Evolutionary conservation across 2,113 vertebrate genomes (phyloP), one percentile per base, ranked within the genome.

Genomic region (Alexandromys fortis): DNA sequence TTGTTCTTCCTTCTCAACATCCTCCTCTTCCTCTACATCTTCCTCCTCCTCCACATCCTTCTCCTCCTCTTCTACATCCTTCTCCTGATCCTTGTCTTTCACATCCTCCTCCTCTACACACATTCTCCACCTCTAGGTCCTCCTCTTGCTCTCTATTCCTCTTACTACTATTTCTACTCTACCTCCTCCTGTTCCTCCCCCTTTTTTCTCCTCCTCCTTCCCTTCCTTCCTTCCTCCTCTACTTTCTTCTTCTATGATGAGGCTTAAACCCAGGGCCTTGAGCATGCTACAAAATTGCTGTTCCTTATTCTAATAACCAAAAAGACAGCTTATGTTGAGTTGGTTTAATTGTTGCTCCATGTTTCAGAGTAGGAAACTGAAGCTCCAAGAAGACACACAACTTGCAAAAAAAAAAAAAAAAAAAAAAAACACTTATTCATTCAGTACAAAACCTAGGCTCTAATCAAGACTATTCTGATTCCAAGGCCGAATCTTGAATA

Each of bases 401-500:
- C 8, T 47, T 65, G 0, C 12, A 68, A 58, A 93, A 21, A 86
- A n/a, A 9, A 55, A 45, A 45, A 42, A 42, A 42, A 42, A 49
- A 49, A 49, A 49, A 45, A 49, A 58, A 52, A n/a, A 3, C 33
- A 14, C 55, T 52, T 3, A 0, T 8, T 9, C 77, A 61, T 55
- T 89, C 26, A 55, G 26, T 81, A 28, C 67, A 95, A 90, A 89
- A 38, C 52, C 47, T 30, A n/a, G 85, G 89, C 28, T 78, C 81
- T 70, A 86, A 49, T 67, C 63, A 86, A 95, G 42, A 75, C 49
- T 78, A 93, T 93, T 85, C 55, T 95, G 21, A 88, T 55, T 95
- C 49, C 88, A 89, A 92, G 97, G 77, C 63, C 81, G 91, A 97
- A 90, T 38, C 68, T 92, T 70, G 83, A 78, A 75, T 55, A 76